A percentile compares a stretch with the other conserved stretches of the same genome.
These are phyloP conservation scores for Aphelocoma californica DNA, from an alignment of 2,797 vertebrate genomes.

Conservation along the genomic window DNA sequence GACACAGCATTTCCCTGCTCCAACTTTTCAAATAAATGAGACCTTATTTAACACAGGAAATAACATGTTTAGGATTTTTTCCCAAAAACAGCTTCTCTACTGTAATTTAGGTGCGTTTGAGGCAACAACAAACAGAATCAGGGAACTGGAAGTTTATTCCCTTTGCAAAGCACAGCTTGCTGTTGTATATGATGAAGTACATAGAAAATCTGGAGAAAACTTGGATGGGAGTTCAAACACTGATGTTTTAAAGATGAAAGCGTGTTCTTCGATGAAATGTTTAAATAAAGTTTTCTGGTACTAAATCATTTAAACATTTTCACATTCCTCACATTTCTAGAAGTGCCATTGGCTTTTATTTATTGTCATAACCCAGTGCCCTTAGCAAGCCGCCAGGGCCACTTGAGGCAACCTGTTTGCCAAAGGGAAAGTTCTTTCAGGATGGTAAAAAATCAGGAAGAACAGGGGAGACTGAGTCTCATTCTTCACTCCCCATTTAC, in stretches of 20 bases:
- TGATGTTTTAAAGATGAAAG: slow-evolving; percentile 70
- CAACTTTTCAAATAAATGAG: not conserved
- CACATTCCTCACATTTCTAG: slow-evolving; percentile 91
- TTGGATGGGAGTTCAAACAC: slow-evolving; percentile 68
- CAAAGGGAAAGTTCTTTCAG: slow-evolving; percentile 40
- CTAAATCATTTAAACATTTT: slow-evolving; percentile 85
- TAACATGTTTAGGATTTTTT: not conserved
- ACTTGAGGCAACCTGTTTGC: slow-evolving; percentile 77
- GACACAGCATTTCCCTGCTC: not conserved
- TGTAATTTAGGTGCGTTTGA: not conserved
- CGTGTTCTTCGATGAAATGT: slow-evolving; percentile 61
- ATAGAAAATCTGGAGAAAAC: slow-evolving; percentile 12
- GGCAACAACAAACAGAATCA: not conserved
- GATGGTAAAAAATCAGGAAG: slow-evolving; percentile 25
- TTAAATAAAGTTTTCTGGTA: slow-evolving; percentile 75
- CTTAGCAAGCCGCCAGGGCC: slow-evolving; percentile 79
- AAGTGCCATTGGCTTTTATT: slow-evolving; percentile 80
- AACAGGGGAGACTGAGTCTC: not conserved
- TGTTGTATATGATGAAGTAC: slow-evolving; percentile 13
- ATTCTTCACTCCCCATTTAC: not conserved
- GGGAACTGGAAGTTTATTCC: not conserved
- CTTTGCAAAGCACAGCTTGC: not conserved
- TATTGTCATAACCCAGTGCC: slow-evolving; percentile 89
- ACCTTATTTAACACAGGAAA: not conserved
- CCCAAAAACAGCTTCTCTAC: not conserved